Conservation (phyloP, 2,113 vertebrate genomes). For the Columbina picui region DNA sequence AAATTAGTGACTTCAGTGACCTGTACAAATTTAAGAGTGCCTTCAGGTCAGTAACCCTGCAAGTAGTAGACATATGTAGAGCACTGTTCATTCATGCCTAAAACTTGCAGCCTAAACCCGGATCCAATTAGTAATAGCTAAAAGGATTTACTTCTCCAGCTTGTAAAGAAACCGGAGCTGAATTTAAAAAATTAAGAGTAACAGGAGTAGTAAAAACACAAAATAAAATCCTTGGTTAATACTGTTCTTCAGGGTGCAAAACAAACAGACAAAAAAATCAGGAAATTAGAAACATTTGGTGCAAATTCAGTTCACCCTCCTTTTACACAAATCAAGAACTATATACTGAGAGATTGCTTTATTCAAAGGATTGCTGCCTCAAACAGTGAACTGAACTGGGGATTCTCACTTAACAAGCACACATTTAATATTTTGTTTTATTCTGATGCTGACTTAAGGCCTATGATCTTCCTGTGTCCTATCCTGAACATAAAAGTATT, state of each 20-base stretch:
- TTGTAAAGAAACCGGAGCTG: conserved; percentile 19
- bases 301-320: background rate
- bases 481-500: background rate
- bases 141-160: conserved; percentile 45
- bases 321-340: background rate
- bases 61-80: conserved; percentile 37
- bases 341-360: background rate
- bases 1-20: conserved; percentile 55
- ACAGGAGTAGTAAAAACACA: conserved; percentile 15
- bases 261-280: background rate
- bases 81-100: conserved; percentile 39
- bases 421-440: background rate
- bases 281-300: conserved; percentile 42
- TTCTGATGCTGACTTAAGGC: background rate
- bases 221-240: background rate
- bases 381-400: background rate
- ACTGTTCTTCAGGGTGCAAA: background rate
- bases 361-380: background rate
- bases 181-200: conserved; percentile 25
- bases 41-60: conserved; percentile 48
- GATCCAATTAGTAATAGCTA: conserved; percentile 43
- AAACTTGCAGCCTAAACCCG: conserved; percentile 30
- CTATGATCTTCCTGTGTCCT: background rate
- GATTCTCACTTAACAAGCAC: background rate
- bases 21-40: conserved; percentile 51